phyloP scores from a whole-genome alignment of 2,888 invertebrate species.

The Leptinotarsa juncta region DNA sequence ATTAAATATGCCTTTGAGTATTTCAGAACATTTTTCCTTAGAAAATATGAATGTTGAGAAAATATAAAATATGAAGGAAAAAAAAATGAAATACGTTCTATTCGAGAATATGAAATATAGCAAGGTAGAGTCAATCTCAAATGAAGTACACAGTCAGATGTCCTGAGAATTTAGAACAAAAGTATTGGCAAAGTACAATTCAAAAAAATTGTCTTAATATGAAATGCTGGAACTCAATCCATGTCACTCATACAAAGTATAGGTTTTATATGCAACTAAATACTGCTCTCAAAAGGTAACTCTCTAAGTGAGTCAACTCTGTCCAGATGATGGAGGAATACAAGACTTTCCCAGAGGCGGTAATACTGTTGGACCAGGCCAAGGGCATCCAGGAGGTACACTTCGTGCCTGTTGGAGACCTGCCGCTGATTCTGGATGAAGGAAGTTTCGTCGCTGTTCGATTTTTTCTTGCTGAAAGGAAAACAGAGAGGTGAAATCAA shows the following conservation, averaged over 20 bases:
- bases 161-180: no score
- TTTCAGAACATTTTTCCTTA: no score
- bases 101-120: no score
- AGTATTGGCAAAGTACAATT: no score
- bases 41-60: no score
- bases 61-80: no score
- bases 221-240: conserved; percentile 30
- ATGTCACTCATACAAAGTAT: conserved; percentile 52
- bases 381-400: conserved; percentile 77
- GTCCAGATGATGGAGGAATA: conserved; percentile 53
- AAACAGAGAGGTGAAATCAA: no score
- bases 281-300: conserved; percentile 40
- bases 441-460: conserved; percentile 85
- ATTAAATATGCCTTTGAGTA: no score
- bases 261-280: conserved; percentile 48
- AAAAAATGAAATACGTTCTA: no score
- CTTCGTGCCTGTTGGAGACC: conserved; percentile 65
- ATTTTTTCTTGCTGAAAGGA: conserved; percentile 78
- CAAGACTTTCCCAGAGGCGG: conserved; percentile 65
- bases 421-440: conserved; percentile 89
- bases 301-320: conserved; percentile 60
- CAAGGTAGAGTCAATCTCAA: no score
- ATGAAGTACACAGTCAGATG: no score
- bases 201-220: no score
- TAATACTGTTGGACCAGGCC: conserved; percentile 84